Base-by-base conservation (phyloP, 2,113 vertebrate genomes). In the Pongo abelii region DNA sequence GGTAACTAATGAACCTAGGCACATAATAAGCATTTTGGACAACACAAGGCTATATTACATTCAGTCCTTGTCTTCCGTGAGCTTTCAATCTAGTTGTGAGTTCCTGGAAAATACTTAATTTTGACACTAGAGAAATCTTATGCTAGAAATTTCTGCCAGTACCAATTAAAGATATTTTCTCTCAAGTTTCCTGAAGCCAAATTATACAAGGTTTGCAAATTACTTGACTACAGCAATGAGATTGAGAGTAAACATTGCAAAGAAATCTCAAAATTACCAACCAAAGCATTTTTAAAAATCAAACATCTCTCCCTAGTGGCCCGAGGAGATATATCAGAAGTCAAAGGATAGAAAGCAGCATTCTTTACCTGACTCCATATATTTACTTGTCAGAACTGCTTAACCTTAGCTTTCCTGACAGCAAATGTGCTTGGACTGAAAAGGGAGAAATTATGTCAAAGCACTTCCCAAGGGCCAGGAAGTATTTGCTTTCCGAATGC, bases 81-180 rank as follows among this genome's bases (percentile, higher is more conserved):
- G 59, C 70, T 96, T 92, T 92, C 64, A 72, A 40, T 92, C 70
- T 93, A 96, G 70, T 92, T 89, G 46, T 86, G 59, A 92, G 40
- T 95, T 91, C 43, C 84, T 78, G 57, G 55, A 83, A 93, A 96
- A 96, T 89, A 55, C 8, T 89, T 84, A 83, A 50, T 92, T 96
- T 95, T 91, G 69, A 96, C 55, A 89, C 38, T 50, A 89, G 20
- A 95, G 55, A 96, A 61, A 55, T 64, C 61, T 87, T 17, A 40
- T 93, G 35, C 50, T 86, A 95, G 55, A 94, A 86, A 64, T 83
- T 78, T 94, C 64, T 96, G 48, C 89, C 43, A 92, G 48, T 92
- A 92, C 52, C 72, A 89, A 77, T 89, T 95, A 94, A 86, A 97
- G 38, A 72, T 89, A 84, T 91, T 95, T 97, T 91, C 22, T 43